Evolutionary conservation across 2,888 invertebrate genomes (phyloP).

Genomic region (Xylota sylvarum): DNA sequence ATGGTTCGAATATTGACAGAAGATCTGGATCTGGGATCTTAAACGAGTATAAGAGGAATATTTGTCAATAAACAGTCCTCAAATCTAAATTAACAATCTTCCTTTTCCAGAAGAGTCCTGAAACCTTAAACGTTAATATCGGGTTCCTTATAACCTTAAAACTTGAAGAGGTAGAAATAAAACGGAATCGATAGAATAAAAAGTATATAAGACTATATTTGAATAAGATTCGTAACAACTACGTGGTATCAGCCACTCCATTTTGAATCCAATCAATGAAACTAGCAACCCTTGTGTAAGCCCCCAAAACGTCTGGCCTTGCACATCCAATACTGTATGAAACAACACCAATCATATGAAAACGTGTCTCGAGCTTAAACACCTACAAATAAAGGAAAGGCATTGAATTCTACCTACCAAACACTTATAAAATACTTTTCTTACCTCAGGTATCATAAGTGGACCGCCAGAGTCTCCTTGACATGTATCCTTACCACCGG

Average conservation of each 20-base stretch:
- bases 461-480: conserved; percentile 85
- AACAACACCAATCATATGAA: conserved; percentile 88
- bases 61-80: too few relatives aligned
- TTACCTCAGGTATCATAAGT: conserved; percentile 82
- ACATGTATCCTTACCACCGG: conserved; percentile 83
- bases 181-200: too few relatives aligned
- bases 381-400: conserved; percentile 78
- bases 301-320: conserved; percentile 87
- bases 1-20: too few relatives aligned
- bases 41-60: too few relatives aligned
- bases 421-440: neutral
- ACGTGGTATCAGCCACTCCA: conserved; percentile 81
- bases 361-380: conserved; percentile 86
- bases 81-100: too few relatives aligned
- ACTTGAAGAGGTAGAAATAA: too few relatives aligned
- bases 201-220: too few relatives aligned
- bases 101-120: too few relatives aligned
- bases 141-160: too few relatives aligned
- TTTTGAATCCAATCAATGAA: conserved; percentile 87
- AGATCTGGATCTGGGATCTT: too few relatives aligned
- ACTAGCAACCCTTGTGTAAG: conserved; percentile 87
- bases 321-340: conserved; percentile 88
- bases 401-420: neutral
- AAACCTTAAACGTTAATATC: too few relatives aligned
- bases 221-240: conserved; percentile 23